These are phyloP conservation scores for Nansenia antarctica DNA, from an alignment of 2,113 vertebrate species.

Conservation along the genomic window DNA sequence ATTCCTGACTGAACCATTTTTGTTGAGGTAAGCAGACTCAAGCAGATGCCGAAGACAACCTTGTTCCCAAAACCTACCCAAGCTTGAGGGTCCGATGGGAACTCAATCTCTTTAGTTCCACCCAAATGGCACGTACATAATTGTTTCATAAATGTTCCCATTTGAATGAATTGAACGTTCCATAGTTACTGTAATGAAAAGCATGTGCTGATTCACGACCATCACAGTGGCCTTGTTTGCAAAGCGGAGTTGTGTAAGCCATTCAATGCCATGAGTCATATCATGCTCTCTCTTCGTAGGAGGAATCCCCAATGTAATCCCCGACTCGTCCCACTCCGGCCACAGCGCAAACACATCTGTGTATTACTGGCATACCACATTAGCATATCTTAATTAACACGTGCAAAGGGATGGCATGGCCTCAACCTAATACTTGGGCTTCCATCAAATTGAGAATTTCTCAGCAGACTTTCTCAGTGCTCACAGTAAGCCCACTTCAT, in stretches of 20 bases:
- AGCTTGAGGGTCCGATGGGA: too few species aligned
- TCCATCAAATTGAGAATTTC: not conserved
- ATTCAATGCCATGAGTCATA: not conserved
- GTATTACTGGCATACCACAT: not conserved
- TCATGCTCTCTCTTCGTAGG: not conserved
- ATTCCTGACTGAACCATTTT: too few species aligned
- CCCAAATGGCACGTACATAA: too few species aligned
- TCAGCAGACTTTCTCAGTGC: not conserved
- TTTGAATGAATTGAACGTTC: too few species aligned
- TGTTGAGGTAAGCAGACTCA: too few species aligned
- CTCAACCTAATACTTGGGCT: not conserved
- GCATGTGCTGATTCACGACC: not conserved
- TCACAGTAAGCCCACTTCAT: not conserved
- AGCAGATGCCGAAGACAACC: too few species aligned
- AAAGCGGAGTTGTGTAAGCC: not conserved
- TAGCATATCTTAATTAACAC: not conserved
- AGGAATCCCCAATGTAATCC: not conserved
- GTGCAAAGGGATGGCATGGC: not conserved
- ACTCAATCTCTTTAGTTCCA: too few species aligned
- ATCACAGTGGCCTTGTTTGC: not conserved
- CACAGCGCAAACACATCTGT: not conserved
- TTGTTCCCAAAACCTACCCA: too few species aligned
- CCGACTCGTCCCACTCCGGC: not conserved
- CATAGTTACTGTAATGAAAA: not conserved
- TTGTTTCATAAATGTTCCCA: too few species aligned